Evolutionary conservation across 2,797 vertebrate genomes (phyloP), one percentile per base, ranked within the genome.

Genomic region (Pseudochirops cupreus): DNA sequence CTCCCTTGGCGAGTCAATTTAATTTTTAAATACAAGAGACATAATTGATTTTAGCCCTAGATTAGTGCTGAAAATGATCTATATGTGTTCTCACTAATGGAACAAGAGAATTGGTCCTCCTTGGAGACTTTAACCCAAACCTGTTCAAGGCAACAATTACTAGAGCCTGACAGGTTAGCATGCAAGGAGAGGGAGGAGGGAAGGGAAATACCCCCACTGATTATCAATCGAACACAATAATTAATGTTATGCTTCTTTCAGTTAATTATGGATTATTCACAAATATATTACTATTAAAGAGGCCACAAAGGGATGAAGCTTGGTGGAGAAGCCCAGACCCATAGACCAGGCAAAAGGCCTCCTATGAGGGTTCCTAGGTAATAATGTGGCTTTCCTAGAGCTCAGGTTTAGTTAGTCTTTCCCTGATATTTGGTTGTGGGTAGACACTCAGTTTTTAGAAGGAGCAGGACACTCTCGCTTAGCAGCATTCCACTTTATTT

Each of bases 41-140:
- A 98, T 99, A 99, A 99, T 99, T 99, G 99, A 99, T 99, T 99
- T 99, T 99, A 99, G 98, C 98, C 98, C 98, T 98, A 98, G 98
- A 98, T 98, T 98, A 99, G 98, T 97, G 93, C 98, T 98, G 98
- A 98, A 99, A 99, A 99, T 99, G 98, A 99, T 99, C 98, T 99
- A 98, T 99, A 98, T 98, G 97, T 98, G 97, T 99, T 98, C 96
- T 98, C 97, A 95, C 98, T 99, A 99, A 99, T 99, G 98, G 98
- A 99, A 98, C 98, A 98, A 97, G 98, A 98, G 98, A 99, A 98
- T 98, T 98, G 97, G 96, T 96, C 96, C 98, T 99, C 98, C 98
- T 98, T 0, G 0, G 98, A 98, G 99, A 99, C 97, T 96, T 98
- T 98, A 98, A 98, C 98, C 98, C 98, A 98, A 98, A 98, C 97